Percentiles rank a stretch among this genome's conserved stretches.
Evolutionary conservation across 2,113 vertebrate genomes (phyloP).

Genomic region (Todiramphus chloris): DNA sequence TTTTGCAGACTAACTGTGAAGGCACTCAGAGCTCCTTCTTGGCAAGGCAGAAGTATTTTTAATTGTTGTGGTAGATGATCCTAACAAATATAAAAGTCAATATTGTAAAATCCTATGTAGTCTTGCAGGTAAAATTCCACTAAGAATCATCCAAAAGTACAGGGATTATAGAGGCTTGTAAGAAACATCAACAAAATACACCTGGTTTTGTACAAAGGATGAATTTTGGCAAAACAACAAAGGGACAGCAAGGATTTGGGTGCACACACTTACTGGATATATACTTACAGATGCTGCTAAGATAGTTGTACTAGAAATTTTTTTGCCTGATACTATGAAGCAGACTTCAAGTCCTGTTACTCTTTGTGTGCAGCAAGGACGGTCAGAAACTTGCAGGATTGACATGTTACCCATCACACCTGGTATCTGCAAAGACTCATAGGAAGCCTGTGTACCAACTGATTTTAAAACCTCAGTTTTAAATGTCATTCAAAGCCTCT

Average conservation of each 20-base stretch:
- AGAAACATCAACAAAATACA: not conserved
- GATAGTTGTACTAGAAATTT: not conserved
- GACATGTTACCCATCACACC: rapidly evolving
- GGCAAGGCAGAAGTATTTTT: not conserved
- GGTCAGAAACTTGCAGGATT: not conserved
- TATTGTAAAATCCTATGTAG: not conserved
- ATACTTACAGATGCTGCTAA: not conserved
- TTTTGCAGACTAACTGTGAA: not conserved
- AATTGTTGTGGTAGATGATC: not conserved
- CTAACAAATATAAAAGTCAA: not conserved
- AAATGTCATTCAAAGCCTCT: not conserved
- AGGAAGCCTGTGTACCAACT: not conserved
- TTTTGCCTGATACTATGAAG: not conserved
- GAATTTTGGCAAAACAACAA: not conserved
- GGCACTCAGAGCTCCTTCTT: not conserved
- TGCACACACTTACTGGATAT: too few species aligned
- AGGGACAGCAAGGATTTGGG: not conserved
- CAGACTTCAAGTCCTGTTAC: not conserved
- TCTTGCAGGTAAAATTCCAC: not conserved
- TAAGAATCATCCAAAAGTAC: not conserved
- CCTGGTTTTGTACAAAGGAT: not conserved
- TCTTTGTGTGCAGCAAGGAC: not conserved
- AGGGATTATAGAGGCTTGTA: not conserved
- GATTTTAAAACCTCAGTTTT: not conserved
- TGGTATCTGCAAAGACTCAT: not conserved